These are phyloP conservation scores for Sebastes matsubarae DNA, from an alignment of 2,797 vertebrate genomes.

Conservation along the genomic window DNA sequence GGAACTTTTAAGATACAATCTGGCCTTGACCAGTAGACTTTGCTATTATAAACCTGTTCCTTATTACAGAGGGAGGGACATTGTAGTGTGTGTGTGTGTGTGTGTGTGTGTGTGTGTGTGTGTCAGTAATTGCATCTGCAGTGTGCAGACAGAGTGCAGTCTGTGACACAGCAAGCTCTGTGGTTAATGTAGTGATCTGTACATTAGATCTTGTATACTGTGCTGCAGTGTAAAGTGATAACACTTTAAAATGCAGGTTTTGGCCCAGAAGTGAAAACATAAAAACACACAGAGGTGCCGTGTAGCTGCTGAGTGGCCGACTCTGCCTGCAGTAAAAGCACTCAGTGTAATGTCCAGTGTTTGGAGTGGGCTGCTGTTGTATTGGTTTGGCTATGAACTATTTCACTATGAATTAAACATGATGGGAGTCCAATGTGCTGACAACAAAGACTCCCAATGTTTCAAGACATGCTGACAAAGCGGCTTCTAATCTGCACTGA, in stretches of 20 bases:
- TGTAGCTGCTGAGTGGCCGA: constrained; percentile 24
- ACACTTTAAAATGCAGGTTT: background rate
- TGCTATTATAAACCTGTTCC: constrained; percentile 53
- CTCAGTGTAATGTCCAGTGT: constrained; percentile 45
- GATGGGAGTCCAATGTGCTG: constrained; percentile 22
- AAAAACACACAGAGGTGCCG: background rate
- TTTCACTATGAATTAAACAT: constrained; percentile 51
- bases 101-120: background rate
- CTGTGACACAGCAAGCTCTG: constrained; percentile 7
- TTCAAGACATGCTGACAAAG: constrained; percentile 26
- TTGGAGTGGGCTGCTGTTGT: constrained; percentile 33
- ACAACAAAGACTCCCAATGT: constrained; percentile 23
- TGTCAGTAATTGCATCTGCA: constrained; percentile 1
- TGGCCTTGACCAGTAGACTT: constrained; percentile 54
- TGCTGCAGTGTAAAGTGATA: background rate
- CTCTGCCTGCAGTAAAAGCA: constrained; percentile 30
- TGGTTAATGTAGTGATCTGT: constrained; percentile 37
- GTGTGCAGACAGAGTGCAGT: constrained; percentile 1
- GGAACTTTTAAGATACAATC: constrained; percentile 39
- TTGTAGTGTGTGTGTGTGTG: background rate
- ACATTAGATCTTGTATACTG: constrained; percentile 16
- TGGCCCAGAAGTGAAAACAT: constrained; percentile 5
- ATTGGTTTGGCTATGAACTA: constrained; percentile 16
- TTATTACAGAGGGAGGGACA: constrained; percentile 32
- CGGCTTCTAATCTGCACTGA: background rate